phyloP scores from a whole-genome alignment of 2,113 vertebrate genomes.

The Ardeotis arabs region DNA sequence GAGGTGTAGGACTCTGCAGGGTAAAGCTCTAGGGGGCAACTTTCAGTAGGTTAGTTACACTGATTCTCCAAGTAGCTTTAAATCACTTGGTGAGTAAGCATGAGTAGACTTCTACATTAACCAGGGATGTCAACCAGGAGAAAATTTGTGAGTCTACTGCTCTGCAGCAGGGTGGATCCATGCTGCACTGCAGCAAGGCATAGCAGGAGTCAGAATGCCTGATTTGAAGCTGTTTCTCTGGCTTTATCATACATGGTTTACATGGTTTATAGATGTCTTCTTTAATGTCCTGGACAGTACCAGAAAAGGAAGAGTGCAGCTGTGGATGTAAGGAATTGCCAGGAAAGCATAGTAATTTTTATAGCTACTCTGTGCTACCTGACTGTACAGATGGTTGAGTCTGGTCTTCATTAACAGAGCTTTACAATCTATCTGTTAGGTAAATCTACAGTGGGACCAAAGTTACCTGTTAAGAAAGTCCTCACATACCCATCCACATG shows the following conservation, averaged over 20 bases:
- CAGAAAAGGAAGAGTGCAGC: background rate
- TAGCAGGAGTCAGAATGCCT: background rate
- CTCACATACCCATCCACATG: background rate
- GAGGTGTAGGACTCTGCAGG: background rate
- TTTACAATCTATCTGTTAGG: background rate
- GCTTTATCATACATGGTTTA: background rate
- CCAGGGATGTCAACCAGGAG: background rate
- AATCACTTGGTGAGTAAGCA: background rate
- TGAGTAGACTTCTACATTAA: background rate
- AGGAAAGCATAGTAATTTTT: background rate
- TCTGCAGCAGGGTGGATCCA: background rate
- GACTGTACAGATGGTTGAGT: background rate
- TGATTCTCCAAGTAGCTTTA: background rate
- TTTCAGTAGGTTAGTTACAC: background rate
- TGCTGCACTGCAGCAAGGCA: background rate
- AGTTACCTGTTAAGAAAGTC: background rate
- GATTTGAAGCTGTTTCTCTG: background rate
- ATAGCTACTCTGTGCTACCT: background rate
- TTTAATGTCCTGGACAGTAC: background rate
- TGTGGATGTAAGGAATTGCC: background rate
- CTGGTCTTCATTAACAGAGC: background rate
- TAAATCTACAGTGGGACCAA: background rate
- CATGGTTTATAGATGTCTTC: background rate
- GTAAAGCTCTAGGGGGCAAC: background rate
- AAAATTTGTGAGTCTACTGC: background rate